Evolutionary conservation across 1,140 invertebrate species (phyloP).

Genomic region (Drosophila funebris): DNA sequence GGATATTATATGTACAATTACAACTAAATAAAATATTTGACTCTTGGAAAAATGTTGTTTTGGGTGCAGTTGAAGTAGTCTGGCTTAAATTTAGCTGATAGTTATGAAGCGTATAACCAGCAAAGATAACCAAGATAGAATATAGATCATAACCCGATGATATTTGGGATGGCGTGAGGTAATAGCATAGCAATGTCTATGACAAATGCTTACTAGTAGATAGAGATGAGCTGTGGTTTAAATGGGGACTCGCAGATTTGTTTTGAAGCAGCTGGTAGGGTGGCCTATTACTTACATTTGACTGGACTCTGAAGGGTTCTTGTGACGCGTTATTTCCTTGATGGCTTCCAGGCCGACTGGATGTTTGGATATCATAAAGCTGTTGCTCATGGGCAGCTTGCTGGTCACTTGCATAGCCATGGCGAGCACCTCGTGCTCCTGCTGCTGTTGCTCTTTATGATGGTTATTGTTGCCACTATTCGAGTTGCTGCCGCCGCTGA

Average conservation of each 20-base stretch:
- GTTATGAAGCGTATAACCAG: too few species aligned
- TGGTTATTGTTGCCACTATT: conserved; percentile 79
- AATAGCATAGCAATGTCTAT: not conserved
- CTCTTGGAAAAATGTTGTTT: too few species aligned
- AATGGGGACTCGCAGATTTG: not conserved
- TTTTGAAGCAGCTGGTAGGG: not conserved
- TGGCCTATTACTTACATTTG: conserved; percentile 76
- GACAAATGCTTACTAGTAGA: not conserved
- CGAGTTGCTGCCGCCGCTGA: conserved; percentile 77
- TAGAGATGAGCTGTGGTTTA: not conserved
- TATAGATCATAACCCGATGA: too few species aligned
- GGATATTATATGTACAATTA: too few species aligned
- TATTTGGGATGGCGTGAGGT: too few species aligned
- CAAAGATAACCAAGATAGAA: too few species aligned
- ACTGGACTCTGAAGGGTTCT: conserved; percentile 81
- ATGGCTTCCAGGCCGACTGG: conserved; percentile 83
- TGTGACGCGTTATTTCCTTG: conserved; percentile 83
- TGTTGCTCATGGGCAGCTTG: conserved; percentile 72
- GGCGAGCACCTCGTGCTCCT: conserved; percentile 49
- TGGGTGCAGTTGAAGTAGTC: too few species aligned
- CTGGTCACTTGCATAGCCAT: conserved; percentile 35
- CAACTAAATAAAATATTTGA: too few species aligned
- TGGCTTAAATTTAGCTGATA: too few species aligned
- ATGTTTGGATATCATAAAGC: conserved; percentile 82
- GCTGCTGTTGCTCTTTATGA: conserved; percentile 36